Conservation (phyloP, 2,888 invertebrate species). For the Macrosoma leucophasiata region DNA sequence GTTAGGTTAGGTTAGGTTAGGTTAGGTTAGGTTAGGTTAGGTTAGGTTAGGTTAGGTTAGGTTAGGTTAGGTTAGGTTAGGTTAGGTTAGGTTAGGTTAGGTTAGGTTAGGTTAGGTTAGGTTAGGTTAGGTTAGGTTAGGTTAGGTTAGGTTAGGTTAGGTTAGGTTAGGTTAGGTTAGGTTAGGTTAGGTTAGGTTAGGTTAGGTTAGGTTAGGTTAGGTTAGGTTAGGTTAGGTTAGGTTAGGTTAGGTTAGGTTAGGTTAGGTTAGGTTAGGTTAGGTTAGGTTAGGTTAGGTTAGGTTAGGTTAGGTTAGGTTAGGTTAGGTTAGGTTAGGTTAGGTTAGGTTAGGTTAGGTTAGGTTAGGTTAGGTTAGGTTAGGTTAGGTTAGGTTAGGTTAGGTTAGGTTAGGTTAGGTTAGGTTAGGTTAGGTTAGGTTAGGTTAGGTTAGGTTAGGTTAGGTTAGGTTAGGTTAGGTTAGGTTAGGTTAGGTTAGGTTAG, state of each 20-base stretch:
- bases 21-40: not conserved
- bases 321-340: conserved; percentile 16
- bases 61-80: not conserved
- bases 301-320: conserved; percentile 15
- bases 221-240: not conserved
- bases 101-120: not conserved
- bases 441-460: conserved; percentile 18
- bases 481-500: conserved; percentile 15
- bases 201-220: not conserved
- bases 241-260: not conserved
- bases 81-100: not conserved
- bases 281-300: conserved; percentile 16
- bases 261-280: conserved; percentile 3
- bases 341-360: conserved; percentile 15
- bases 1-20: not conserved
- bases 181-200: not conserved
- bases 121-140: not conserved
- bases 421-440: conserved; percentile 18
- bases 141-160: not conserved
- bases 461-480: conserved; percentile 11
- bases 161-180: not conserved
- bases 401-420: conserved; percentile 18
- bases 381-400: conserved; percentile 20
- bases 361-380: conserved; percentile 19
- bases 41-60: not conserved